These are phyloP conservation scores for Portunus trituberculatus DNA, from an alignment of 1,140 invertebrate genomes.

Conservation along the genomic window DNA sequence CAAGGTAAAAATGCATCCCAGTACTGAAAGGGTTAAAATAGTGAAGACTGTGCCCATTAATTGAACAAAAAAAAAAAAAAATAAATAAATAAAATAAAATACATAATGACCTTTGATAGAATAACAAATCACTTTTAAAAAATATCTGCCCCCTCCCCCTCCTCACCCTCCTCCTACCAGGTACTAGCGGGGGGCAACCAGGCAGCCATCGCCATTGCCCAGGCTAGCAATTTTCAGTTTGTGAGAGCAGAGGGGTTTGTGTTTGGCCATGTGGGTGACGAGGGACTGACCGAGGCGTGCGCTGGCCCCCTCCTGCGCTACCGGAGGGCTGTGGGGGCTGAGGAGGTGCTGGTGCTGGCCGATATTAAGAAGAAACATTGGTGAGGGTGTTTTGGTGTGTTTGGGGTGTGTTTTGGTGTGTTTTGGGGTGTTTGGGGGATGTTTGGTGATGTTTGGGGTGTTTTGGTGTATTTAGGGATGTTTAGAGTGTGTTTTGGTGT, in stretches of 20 bases:
- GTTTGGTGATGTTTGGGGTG: too few species aligned
- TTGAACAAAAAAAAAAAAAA: too few species aligned
- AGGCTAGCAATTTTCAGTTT: slow-evolving; percentile 87
- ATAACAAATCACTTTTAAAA: too few species aligned
- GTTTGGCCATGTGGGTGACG: slow-evolving; percentile 91
- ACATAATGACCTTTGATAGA: too few species aligned
- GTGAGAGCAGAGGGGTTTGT: slow-evolving; percentile 91
- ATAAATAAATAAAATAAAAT: too few species aligned
- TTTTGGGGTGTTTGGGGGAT: neutral
- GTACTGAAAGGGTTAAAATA: too few species aligned
- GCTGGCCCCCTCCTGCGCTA: slow-evolving; percentile 89
- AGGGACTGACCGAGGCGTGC: slow-evolving; percentile 89
- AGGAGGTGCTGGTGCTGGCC: slow-evolving; percentile 87
- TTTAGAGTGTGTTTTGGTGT: too few species aligned
- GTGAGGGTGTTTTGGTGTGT: slow-evolving; percentile 77
- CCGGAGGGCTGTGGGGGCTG: slow-evolving; percentile 86
- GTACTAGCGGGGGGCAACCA: slow-evolving; percentile 89
- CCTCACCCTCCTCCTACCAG: slow-evolving; percentile 79
- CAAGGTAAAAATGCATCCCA: too few species aligned
- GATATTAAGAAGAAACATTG: slow-evolving; percentile 95
- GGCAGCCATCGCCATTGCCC: slow-evolving; percentile 89
- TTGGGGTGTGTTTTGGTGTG: neutral
- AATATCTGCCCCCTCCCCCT: too few species aligned
- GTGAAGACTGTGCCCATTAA: too few species aligned
- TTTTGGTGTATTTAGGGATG: too few species aligned